phyloP scores from a whole-genome alignment of 1,140 invertebrate species.

The Pinna nobilis region DNA sequence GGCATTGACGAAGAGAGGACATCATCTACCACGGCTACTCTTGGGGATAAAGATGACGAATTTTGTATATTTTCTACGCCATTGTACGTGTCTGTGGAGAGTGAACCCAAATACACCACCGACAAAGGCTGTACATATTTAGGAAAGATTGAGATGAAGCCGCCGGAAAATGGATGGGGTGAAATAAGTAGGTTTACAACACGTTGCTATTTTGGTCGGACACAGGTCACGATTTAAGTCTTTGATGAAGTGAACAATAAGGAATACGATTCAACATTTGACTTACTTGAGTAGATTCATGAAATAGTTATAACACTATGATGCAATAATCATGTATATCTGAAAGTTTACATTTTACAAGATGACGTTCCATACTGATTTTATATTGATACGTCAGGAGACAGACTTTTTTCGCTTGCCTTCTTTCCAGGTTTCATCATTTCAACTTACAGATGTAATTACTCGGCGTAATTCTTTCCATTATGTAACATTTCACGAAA shows the following conservation, averaged over 20 bases:
- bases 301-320: too few relatives aligned
- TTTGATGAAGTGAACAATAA: neutral
- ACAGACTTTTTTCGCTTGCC: too few relatives aligned
- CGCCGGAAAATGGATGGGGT: neutral
- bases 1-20: neutral
- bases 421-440: too few relatives aligned
- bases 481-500: too few relatives aligned
- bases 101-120: neutral
- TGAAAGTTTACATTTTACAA: too few relatives aligned
- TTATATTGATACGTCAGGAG: too few relatives aligned
- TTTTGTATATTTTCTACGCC: neutral
- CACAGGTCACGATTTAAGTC: neutral
- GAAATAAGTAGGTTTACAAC: neutral
- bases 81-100: neutral
- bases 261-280: too few relatives aligned
- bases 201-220: constrained; percentile 11
- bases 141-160: neutral
- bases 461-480: too few relatives aligned
- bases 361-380: too few relatives aligned
- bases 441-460: too few relatives aligned
- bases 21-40: neutral
- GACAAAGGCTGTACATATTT: neutral
- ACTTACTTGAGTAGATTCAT: too few relatives aligned
- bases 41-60: neutral
- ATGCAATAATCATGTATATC: too few relatives aligned